phyloP scores from a whole-genome alignment of 2,113 vertebrate genomes.

The Glaucidium brasilianum region DNA sequence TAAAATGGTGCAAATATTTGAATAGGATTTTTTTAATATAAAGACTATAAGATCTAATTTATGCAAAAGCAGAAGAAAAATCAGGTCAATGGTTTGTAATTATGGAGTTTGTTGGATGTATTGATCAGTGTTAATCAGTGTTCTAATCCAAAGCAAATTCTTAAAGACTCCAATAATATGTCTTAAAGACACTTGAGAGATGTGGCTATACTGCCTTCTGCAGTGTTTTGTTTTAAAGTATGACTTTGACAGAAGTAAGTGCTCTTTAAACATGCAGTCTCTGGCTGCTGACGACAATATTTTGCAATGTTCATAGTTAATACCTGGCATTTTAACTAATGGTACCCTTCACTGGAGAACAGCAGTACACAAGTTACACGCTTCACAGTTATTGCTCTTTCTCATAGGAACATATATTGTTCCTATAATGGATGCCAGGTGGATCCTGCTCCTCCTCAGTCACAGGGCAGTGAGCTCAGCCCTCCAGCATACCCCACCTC shows the following conservation, averaged over 20 bases:
- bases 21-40: not conserved
- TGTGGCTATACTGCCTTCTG: not conserved
- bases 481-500: not conserved
- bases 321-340: not conserved
- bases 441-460: not conserved
- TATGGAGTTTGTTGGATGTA: not conserved
- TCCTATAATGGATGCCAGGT: not conserved
- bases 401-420: not conserved
- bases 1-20: not conserved
- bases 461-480: not conserved
- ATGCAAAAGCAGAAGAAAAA: not conserved
- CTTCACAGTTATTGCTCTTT: not conserved
- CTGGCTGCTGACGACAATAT: not conserved
- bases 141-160: not conserved
- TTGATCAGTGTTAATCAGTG: not conserved
- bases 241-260: not conserved
- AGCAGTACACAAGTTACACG: not conserved
- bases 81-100: not conserved
- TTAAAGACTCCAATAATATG: not conserved
- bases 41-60: not conserved
- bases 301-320: not conserved
- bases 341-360: not conserved
- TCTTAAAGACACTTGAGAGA: not conserved
- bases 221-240: accelerated
- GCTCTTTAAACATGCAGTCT: not conserved